Evolutionary conservation across 2,888 invertebrate species (phyloP).

Genomic region (Escarpia spicata): DNA sequence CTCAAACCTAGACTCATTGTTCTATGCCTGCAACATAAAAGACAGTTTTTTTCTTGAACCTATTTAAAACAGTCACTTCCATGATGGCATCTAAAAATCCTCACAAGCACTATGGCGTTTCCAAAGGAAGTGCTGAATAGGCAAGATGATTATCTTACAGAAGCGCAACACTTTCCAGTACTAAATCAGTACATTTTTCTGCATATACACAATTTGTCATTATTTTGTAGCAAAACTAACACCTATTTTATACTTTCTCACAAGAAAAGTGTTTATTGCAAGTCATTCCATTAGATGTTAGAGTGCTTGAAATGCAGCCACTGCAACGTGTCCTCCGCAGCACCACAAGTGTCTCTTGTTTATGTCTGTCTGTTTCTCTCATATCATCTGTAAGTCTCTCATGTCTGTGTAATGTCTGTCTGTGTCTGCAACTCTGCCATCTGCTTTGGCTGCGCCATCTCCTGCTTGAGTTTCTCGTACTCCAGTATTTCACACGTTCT

Average conservation of each 20-base stretch:
- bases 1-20: background rate
- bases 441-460: background rate
- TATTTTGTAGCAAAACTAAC: background rate
- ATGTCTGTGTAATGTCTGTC: background rate
- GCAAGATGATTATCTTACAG: background rate
- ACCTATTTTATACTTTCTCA: background rate
- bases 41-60: background rate
- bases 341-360: too few species aligned
- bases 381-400: too few species aligned
- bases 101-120: background rate
- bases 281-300: slow-evolving; percentile 8
- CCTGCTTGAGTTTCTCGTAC: slow-evolving; percentile 22
- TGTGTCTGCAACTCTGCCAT: background rate
- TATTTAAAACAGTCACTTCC: background rate
- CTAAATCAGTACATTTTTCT: background rate
- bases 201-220: background rate
- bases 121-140: background rate
- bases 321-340: background rate
- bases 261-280: background rate
- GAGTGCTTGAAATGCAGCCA: background rate
- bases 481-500: slow-evolving; percentile 29
- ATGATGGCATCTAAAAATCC: background rate
- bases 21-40: background rate
- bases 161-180: background rate
- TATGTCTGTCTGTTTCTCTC: too few species aligned